phyloP scores from a whole-genome alignment of 2,113 vertebrate genomes.

The Neogobius melanostomus region DNA sequence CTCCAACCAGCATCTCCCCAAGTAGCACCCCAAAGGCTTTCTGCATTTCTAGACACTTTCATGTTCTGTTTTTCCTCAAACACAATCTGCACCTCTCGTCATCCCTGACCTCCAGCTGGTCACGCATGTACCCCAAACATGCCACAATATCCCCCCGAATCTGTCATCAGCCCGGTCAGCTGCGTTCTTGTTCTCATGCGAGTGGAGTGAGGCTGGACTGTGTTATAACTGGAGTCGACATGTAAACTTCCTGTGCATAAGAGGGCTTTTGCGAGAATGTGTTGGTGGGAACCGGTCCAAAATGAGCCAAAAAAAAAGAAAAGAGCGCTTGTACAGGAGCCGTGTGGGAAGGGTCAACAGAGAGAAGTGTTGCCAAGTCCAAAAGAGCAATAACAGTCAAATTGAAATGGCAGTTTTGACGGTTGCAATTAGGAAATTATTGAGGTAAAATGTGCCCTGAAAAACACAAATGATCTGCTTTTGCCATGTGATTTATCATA shows the following conservation, averaged over 20 bases:
- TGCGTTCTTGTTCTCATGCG: slow-evolving; percentile 28
- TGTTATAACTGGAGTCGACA: slow-evolving; percentile 29
- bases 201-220: slow-evolving; percentile 26
- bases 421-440: too few species aligned
- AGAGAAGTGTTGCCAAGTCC: slow-evolving; percentile 24
- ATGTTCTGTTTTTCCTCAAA: background rate
- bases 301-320: slow-evolving; percentile 22
- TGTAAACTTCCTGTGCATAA: slow-evolving; percentile 42
- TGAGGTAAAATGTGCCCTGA: too few species aligned
- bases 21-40: too few species aligned
- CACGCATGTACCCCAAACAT: slow-evolving; percentile 6
- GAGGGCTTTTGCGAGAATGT: slow-evolving; percentile 30
- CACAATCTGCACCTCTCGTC: background rate
- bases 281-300: slow-evolving; percentile 14
- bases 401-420: too few species aligned
- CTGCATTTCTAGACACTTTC: too few species aligned
- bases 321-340: slow-evolving; percentile 4
- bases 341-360: slow-evolving; percentile 11
- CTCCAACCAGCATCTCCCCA: too few species aligned
- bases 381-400: background rate
- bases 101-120: slow-evolving; percentile 21
- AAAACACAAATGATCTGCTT: too few species aligned
- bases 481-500: too few species aligned
- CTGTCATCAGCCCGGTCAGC: slow-evolving; percentile 41
- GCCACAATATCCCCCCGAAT: slow-evolving; percentile 30